phyloP scores from a whole-genome alignment of 2,888 invertebrate species.

The Spodoptera exigua region DNA sequence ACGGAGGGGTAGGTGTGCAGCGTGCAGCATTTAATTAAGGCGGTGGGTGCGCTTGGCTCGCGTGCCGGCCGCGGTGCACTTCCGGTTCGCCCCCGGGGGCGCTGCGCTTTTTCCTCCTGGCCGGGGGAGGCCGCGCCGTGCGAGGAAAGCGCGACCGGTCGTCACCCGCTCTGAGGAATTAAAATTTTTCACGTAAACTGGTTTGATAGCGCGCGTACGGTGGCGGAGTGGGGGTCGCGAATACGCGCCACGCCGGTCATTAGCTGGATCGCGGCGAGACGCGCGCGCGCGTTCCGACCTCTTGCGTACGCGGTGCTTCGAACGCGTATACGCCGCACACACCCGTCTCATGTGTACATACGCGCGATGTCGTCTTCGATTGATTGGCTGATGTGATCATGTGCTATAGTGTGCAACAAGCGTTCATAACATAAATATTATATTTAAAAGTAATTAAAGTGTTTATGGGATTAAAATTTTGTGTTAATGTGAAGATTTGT shows the following conservation, averaged over 20 bases:
- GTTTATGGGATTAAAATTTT: constrained; percentile 16
- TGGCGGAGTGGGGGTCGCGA: constrained; percentile 87
- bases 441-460: constrained; percentile 33
- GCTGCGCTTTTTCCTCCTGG: constrained; percentile 85
- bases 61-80: constrained; percentile 86
- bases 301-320: constrained; percentile 70
- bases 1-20: constrained; percentile 78
- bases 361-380: constrained; percentile 59
- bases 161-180: constrained; percentile 85
- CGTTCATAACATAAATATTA: constrained; percentile 51
- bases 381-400: constrained; percentile 66
- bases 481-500: constrained; percentile 29
- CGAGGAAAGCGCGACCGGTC: constrained; percentile 87
- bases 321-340: constrained; percentile 49
- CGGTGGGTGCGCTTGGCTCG: constrained; percentile 86
- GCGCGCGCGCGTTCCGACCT: constrained; percentile 79
- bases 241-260: constrained; percentile 86
- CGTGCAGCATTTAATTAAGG: constrained; percentile 87
- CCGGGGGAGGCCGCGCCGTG: constrained; percentile 71
- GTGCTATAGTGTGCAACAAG: constrained; percentile 66
- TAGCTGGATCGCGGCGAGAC: constrained; percentile 82
- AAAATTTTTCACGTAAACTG: constrained; percentile 89
- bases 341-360: constrained; percentile 47
- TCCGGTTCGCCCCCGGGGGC: constrained; percentile 84
- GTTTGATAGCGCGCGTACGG: constrained; percentile 87